phyloP scores from a whole-genome alignment of 1,140 invertebrate genomes.

The Brachionus plicatilis region DNA sequence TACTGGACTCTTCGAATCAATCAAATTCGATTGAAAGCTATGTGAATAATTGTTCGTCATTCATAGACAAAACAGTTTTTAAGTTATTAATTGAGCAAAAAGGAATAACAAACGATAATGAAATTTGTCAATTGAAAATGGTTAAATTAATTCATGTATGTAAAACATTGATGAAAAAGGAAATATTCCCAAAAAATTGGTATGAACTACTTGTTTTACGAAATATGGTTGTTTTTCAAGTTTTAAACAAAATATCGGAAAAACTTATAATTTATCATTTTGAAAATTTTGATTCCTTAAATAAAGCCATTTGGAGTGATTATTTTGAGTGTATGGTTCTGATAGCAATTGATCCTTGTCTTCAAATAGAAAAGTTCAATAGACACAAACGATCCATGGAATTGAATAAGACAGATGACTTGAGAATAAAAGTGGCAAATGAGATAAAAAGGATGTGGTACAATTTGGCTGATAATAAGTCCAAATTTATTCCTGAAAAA shows the following conservation, averaged over 20 bases:
- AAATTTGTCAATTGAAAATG: background rate
- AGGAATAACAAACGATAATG: background rate
- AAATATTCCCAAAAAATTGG: slow-evolving; percentile 21
- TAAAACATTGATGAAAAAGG: background rate
- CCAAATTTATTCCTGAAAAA: background rate
- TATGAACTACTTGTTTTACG: slow-evolving; percentile 12
- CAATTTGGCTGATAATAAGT: slow-evolving; percentile 12
- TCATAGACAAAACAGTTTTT: background rate
- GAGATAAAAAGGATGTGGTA: slow-evolving; percentile 39
- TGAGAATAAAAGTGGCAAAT: background rate
- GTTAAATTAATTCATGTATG: slow-evolving; percentile 1
- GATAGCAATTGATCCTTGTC: slow-evolving; percentile 14
- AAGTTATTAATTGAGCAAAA: background rate
- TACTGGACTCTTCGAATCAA: background rate
- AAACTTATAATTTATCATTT: background rate
- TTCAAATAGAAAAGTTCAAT: slow-evolving; percentile 8
- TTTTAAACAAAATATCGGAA: background rate
- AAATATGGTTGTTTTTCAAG: slow-evolving; percentile 7
- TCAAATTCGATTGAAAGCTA: background rate
- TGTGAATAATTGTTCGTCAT: background rate
- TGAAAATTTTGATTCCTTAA: background rate
- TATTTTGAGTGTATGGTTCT: slow-evolving; percentile 39
- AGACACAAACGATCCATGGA: background rate
- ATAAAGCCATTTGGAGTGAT: slow-evolving; percentile 19
- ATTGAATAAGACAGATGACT: background rate